Conservation (phyloP, 2,888 invertebrate genomes). For the Theretra japonica region DNA sequence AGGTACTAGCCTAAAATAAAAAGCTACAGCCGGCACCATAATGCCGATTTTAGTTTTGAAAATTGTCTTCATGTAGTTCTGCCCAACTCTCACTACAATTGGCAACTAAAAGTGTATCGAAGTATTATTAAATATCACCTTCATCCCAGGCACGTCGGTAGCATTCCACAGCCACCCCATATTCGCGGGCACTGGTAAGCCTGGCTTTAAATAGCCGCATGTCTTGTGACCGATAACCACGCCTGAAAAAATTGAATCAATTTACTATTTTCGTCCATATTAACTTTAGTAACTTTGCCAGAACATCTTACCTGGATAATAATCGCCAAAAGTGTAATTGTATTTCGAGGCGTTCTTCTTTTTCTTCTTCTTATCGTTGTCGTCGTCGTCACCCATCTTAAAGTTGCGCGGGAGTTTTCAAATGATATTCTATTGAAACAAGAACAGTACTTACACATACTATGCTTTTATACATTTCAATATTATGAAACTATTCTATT, state of each 20-base stretch:
- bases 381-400: conserved; percentile 70
- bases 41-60: too few species aligned
- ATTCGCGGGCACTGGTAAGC: conserved; percentile 83
- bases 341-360: conserved; percentile 77
- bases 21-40: too few species aligned
- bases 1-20: too few species aligned
- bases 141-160: conserved; percentile 66
- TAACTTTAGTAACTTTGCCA: neutral
- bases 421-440: conserved; percentile 7
- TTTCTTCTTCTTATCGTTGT: conserved; percentile 66
- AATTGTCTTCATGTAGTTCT: too few species aligned
- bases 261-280: neutral
- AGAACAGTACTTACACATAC: neutral
- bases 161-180: conserved; percentile 89
- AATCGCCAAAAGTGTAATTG: conserved; percentile 79
- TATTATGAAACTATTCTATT: neutral
- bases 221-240: conserved; percentile 82
- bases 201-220: conserved; percentile 76
- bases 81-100: too few species aligned
- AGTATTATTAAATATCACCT: conserved; percentile 59
- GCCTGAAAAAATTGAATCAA: conserved; percentile 52
- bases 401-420: conserved; percentile 28
- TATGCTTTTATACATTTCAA: neutral
- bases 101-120: neutral
- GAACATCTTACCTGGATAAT: conserved; percentile 75